These are phyloP conservation scores for Chrysoperla carnea DNA, from an alignment of 1,140 invertebrate genomes.

Conservation along the genomic window DNA sequence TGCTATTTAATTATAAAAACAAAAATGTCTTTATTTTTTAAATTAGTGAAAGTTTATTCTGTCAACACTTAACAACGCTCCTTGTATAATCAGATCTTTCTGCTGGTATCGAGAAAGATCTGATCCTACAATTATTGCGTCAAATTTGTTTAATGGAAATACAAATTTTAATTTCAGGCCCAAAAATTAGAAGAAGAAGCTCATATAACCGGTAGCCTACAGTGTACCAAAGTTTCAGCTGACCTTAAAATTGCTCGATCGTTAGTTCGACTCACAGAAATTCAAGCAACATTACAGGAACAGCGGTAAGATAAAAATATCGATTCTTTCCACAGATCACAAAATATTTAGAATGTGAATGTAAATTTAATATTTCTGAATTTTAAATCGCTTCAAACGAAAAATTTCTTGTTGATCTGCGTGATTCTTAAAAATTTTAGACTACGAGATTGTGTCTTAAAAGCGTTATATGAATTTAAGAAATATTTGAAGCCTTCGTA, in stretches of 20 bases:
- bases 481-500: no score
- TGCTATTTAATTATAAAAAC: no score
- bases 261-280: conserved; percentile 85
- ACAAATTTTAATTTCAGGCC: conserved; percentile 33
- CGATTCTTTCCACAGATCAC: neutral
- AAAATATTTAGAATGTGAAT: neutral
- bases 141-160: no score
- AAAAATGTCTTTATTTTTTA: no score
- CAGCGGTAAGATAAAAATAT: conserved; percentile 53
- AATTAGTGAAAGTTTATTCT: no score
- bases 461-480: no score
- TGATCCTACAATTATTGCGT: no score
- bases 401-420: neutral
- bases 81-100: no score
- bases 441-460: no score
- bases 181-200: conserved; percentile 72
- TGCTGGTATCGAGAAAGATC: no score
- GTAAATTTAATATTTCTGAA: neutral
- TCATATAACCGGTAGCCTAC: conserved; percentile 65
- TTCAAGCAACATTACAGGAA: conserved; percentile 91
- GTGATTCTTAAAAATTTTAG: no score
- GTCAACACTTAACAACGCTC: no score
- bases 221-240: conserved; percentile 83
- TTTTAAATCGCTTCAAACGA: conserved; percentile 1
- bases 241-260: conserved; percentile 89